phyloP scores from a whole-genome alignment of 2,113 vertebrate genomes.

The Shinisaurus crocodilurus region DNA sequence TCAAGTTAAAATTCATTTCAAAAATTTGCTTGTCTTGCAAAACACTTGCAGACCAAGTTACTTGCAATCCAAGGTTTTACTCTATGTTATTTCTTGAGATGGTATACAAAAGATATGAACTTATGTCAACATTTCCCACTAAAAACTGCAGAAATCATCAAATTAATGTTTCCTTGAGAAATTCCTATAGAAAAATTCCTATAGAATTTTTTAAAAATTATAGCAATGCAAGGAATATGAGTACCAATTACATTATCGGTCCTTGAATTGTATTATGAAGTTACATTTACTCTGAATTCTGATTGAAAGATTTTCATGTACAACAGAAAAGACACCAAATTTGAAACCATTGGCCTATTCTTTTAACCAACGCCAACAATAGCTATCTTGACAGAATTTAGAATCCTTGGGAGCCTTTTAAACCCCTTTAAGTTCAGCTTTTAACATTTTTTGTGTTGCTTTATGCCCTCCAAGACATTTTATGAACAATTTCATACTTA shows the following conservation, averaged over 20 bases:
- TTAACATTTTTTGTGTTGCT: constrained; percentile 65
- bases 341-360: background rate
- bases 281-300: background rate
- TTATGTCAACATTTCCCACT: background rate
- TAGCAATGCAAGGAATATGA: background rate
- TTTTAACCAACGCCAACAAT: constrained; percentile 25
- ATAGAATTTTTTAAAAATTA: background rate
- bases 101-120: background rate
- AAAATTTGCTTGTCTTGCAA: too few species aligned
- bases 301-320: background rate
- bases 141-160: background rate
- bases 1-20: too few species aligned
- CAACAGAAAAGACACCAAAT: background rate
- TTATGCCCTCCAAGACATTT: constrained; percentile 77
- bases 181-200: background rate
- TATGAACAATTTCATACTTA: constrained; percentile 91
- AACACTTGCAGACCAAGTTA: too few species aligned
- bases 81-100: background rate
- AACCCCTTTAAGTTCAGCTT: constrained; percentile 68
- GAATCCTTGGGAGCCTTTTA: constrained; percentile 26
- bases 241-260: background rate
- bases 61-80: too few species aligned
- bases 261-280: background rate
- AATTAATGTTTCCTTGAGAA: background rate
- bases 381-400: constrained; percentile 51